These are phyloP conservation scores for Rhodinocichla rosea DNA, from an alignment of 2,113 vertebrate species.

Conservation along the genomic window DNA sequence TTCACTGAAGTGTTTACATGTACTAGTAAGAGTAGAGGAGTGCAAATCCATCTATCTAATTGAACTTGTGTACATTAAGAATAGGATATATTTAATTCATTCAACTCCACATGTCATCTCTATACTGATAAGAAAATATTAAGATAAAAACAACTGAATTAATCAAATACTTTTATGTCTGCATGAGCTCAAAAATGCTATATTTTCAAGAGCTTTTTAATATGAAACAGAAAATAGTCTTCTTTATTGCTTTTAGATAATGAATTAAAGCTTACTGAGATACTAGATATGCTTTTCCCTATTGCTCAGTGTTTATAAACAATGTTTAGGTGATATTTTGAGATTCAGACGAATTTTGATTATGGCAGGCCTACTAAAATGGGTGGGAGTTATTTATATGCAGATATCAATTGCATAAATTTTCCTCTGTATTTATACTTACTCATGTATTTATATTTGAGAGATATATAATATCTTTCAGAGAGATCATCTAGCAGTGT, in stretches of 20 bases:
- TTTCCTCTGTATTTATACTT: background rate
- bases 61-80: background rate
- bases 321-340: background rate
- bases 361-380: background rate
- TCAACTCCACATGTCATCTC: background rate
- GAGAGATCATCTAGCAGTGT: background rate
- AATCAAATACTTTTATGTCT: background rate
- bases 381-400: background rate
- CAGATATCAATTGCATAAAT: background rate
- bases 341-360: background rate
- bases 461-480: background rate
- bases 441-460: background rate
- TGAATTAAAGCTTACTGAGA: background rate
- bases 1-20: background rate
- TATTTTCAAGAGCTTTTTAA: background rate
- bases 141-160: background rate
- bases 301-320: background rate
- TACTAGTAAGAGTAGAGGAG: background rate
- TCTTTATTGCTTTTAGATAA: background rate
- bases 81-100: background rate
- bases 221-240: background rate
- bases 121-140: background rate
- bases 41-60: background rate
- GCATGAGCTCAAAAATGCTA: background rate
- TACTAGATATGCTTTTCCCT: background rate